Percentiles rank a stretch among this genome's conserved stretches.
These are phyloP conservation scores for Xestia sexstrigata DNA, from an alignment of 2,888 invertebrate genomes.

Conservation along the genomic window DNA sequence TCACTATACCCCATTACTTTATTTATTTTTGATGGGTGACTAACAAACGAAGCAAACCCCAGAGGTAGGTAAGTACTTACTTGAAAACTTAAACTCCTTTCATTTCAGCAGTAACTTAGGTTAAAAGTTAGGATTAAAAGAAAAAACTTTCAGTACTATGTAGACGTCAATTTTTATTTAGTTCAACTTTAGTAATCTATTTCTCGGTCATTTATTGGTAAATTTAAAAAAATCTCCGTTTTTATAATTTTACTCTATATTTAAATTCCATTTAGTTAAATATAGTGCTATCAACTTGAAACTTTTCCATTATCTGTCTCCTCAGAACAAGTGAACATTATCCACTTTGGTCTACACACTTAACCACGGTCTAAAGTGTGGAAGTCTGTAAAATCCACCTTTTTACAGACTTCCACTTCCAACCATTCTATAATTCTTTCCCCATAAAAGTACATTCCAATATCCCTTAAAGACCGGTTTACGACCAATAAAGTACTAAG, in stretches of 20 bases:
- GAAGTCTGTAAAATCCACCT: no score
- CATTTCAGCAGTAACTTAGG: neutral
- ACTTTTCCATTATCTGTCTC: neutral
- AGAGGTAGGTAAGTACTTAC: neutral
- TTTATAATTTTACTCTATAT: neutral
- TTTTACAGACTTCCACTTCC: neutral
- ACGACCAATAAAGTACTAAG: constrained; percentile 1
- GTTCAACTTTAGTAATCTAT: neutral
- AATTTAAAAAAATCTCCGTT: neutral
- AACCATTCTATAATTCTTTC: neutral
- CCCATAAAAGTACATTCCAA: neutral
- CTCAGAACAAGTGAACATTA: neutral
- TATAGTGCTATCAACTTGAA: neutral
- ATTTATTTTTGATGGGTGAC: neutral
- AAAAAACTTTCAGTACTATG: neutral
- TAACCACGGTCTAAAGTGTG: no score
- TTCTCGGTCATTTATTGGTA: neutral
- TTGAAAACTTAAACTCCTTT: neutral
- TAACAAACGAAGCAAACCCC: no score
- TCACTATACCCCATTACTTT: neutral
- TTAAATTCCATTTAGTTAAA: neutral
- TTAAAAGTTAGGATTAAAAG: neutral
- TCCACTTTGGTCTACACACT: neutral
- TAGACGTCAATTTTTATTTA: neutral
- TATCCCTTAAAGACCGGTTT: neutral